These are phyloP conservation scores for Polymixis flavicincta DNA, from an alignment of 2,888 invertebrate species.

Conservation along the genomic window DNA sequence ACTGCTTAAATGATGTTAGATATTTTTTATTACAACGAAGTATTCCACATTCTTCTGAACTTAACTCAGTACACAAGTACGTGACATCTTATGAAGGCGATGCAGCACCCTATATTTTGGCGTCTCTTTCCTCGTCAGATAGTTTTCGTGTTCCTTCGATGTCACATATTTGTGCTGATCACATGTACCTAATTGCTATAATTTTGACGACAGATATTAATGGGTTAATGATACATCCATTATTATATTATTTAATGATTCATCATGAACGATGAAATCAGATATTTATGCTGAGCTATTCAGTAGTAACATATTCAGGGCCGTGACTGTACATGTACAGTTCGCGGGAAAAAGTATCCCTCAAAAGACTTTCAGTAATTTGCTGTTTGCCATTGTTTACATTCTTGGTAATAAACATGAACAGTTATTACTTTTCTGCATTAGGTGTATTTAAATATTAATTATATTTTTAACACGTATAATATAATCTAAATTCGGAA, in stretches of 20 bases:
- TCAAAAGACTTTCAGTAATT: slow-evolving; percentile 1
- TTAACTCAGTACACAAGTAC: no score
- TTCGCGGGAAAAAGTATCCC: neutral
- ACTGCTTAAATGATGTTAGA: neutral
- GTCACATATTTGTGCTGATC: neutral
- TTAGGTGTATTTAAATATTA: slow-evolving; percentile 45
- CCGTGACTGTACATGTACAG: neutral
- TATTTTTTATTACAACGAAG: neutral
- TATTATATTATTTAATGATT: no score
- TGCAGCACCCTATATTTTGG: neutral
- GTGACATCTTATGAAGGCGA: neutral
- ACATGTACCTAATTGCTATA: neutral
- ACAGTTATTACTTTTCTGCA: slow-evolving; percentile 5
- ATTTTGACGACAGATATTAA: neutral
- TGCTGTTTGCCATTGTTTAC: slow-evolving; percentile 17
- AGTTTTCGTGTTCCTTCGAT: no score
- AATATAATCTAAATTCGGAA: slow-evolving; percentile 54
- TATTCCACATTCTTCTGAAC: neutral
- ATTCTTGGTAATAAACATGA: slow-evolving; percentile 30
- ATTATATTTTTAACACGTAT: slow-evolving; percentile 35
- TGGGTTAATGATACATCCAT: neutral
- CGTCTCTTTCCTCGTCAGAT: no score
- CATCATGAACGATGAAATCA: neutral
- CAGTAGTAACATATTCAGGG: neutral
- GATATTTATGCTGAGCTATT: neutral